These are phyloP conservation scores for Anastatus disparis DNA, from an alignment of 1,140 invertebrate genomes.

Conservation along the genomic window DNA sequence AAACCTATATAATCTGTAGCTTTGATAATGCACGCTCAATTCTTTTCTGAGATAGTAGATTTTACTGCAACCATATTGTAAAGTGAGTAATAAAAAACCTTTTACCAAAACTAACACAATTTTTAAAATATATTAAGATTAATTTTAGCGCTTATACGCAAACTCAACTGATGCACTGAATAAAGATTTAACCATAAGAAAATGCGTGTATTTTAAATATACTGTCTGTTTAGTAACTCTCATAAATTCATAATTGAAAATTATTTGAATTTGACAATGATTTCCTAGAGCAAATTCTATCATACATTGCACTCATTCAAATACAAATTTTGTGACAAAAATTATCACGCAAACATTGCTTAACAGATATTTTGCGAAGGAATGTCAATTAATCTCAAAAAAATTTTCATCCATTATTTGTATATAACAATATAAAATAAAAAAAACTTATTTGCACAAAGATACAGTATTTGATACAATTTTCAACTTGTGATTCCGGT, in stretches of 20 bases:
- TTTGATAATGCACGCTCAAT: slow-evolving; percentile 9
- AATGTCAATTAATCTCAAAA: slow-evolving; percentile 13
- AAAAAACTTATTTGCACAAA: slow-evolving; percentile 44
- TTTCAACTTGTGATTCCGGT: slow-evolving; percentile 45
- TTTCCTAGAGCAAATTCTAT: neutral
- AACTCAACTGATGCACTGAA: neutral
- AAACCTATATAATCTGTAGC: slow-evolving; percentile 1
- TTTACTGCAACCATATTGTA: slow-evolving; percentile 14
- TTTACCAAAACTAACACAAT: slow-evolving; percentile 2
- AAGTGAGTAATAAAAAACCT: slow-evolving; percentile 9
- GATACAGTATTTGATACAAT: slow-evolving; percentile 49
- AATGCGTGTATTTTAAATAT: slow-evolving; percentile 10
- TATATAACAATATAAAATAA: slow-evolving; percentile 56
- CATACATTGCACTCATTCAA: neutral
- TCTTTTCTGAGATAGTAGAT: slow-evolving; percentile 16
- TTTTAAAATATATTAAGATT: slow-evolving; percentile 22
- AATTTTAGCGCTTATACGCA: slow-evolving; percentile 19
- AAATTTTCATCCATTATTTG: slow-evolving; percentile 27
- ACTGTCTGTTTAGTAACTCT: slow-evolving; percentile 8
- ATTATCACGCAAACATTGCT: neutral
- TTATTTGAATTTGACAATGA: slow-evolving; percentile 15
- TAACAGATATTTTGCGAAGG: neutral
- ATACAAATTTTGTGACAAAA: no score
- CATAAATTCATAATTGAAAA: neutral
- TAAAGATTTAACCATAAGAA: slow-evolving; percentile 31